phyloP scores from a whole-genome alignment of 1,140 invertebrate genomes.

The Carcinoscorpius rotundicauda region DNA sequence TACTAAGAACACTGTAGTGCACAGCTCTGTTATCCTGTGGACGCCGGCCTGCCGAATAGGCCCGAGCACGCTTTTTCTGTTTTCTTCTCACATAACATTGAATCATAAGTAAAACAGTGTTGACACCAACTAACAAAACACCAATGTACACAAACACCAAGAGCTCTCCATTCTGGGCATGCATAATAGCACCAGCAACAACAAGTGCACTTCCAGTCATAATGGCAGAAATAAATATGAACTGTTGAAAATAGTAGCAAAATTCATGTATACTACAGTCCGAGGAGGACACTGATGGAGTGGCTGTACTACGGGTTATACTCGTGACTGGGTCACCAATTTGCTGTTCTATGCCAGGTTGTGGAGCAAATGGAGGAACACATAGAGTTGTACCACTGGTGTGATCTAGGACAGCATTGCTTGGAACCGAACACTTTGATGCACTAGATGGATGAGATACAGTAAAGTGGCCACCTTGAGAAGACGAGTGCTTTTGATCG shows the following conservation, averaged over 20 bases:
- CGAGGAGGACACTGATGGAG: constrained; percentile 10
- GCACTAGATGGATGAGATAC: no score
- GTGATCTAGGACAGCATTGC: no score
- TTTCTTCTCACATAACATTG: constrained; percentile 16
- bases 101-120: constrained; percentile 14
- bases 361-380: no score
- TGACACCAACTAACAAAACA: constrained; percentile 15
- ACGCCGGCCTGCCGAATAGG: background rate
- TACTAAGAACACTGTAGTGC: background rate
- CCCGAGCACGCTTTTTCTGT: constrained; percentile 14
- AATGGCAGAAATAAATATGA: constrained; percentile 17
- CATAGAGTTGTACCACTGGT: no score
- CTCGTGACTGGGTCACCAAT: no score
- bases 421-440: no score
- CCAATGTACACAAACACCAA: constrained; percentile 19
- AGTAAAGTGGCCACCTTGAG: no score
- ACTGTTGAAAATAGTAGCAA: constrained; percentile 19
- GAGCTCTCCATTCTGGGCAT: constrained; percentile 18
- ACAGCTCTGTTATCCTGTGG: no score
- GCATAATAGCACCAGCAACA: constrained; percentile 16
- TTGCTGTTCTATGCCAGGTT: no score
- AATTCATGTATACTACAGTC: constrained; percentile 18
- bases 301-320: background rate
- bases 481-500: no score
- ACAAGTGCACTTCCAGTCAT: constrained; percentile 15